A percentile compares a stretch with the other conserved stretches of the same genome.
phyloP scores from a whole-genome alignment of 2,797 vertebrate species.

The Macrochelys suwanniensis region DNA sequence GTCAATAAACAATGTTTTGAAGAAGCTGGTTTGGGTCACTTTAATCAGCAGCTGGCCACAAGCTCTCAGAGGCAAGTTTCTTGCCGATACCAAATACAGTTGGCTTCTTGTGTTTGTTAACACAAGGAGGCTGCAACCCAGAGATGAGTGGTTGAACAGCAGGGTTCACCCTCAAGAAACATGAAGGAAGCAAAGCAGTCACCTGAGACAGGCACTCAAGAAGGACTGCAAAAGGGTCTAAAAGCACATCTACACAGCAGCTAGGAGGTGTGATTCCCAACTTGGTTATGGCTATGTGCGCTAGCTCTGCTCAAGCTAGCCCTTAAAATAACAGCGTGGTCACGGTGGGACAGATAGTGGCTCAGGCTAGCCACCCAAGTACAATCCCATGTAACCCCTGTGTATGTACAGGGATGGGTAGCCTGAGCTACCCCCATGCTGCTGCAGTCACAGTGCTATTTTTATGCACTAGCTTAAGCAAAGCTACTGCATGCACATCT shows the following conservation, averaged over 20 bases:
- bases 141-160: neutral
- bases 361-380: neutral
- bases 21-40: neutral
- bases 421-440: neutral
- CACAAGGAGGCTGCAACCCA: neutral
- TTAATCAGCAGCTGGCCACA: neutral
- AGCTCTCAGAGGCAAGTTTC: neutral
- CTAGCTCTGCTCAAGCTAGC: neutral
- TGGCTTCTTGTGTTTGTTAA: neutral
- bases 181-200: neutral
- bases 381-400: neutral
- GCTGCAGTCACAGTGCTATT: neutral
- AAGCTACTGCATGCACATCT: neutral
- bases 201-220: neutral
- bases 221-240: neutral
- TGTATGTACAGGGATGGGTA: neutral
- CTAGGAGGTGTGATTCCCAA: neutral
- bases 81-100: neutral
- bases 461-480: neutral
- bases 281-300: neutral
- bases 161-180: neutral
- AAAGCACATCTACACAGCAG: neutral
- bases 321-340: neutral
- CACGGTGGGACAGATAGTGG: neutral
- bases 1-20: neutral